These are phyloP conservation scores for Eurytoma adleriae DNA, from an alignment of 2,888 invertebrate species.

Conservation along the genomic window DNA sequence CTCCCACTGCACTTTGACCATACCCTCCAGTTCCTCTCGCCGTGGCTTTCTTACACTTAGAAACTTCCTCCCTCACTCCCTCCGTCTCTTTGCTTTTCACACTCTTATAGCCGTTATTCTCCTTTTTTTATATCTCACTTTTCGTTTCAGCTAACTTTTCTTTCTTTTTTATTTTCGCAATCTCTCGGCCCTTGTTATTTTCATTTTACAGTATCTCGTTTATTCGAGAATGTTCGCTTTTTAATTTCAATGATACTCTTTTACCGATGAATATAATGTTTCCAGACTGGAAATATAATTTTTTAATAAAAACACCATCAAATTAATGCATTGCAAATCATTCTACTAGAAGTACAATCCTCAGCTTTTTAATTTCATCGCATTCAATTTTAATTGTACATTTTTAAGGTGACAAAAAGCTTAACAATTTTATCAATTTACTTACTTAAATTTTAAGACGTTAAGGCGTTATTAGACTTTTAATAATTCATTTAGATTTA, in stretches of 20 bases:
- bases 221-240: not conserved
- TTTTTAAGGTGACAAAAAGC: too few relatives aligned
- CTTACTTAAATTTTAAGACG: too few relatives aligned
- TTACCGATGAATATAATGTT: not conserved
- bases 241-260: not conserved
- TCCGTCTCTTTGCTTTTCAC: not conserved
- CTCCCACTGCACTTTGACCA: slow-evolving; percentile 1
- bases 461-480: too few relatives aligned
- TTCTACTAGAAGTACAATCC: too few relatives aligned
- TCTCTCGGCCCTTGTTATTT: not conserved
- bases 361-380: too few relatives aligned
- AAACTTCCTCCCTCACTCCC: not conserved
- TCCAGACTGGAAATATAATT: not conserved
- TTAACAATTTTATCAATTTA: too few relatives aligned
- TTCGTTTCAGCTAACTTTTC: not conserved
- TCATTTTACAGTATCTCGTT: not conserved
- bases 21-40: not conserved
- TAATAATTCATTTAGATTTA: too few relatives aligned
- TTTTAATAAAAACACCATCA: not conserved
- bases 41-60: slow-evolving; percentile 4
- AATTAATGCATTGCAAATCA: not conserved
- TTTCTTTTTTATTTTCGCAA: not conserved
- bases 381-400: too few relatives aligned
- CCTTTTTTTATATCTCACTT: slow-evolving; percentile 5
- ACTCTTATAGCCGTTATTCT: slow-evolving; percentile 20